phyloP scores from a whole-genome alignment of 2,888 invertebrate species.

The Lissocephala sabroskyi region DNA sequence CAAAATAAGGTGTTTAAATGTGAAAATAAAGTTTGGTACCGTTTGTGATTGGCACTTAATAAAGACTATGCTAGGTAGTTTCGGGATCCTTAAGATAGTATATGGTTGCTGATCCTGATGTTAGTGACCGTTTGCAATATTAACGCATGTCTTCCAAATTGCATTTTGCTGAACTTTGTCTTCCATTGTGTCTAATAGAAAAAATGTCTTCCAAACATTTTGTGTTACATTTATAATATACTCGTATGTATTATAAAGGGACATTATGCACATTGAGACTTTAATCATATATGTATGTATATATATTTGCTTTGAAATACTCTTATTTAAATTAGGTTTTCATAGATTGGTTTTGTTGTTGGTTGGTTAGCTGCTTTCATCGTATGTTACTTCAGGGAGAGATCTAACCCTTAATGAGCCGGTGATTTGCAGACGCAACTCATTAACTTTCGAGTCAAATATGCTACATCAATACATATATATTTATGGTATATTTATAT shows the following conservation, averaged over 20 bases:
- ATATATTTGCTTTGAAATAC: slow-evolving; percentile 38
- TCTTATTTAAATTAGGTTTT: slow-evolving; percentile 63
- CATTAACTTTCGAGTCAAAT: slow-evolving; percentile 40
- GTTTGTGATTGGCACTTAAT: background rate
- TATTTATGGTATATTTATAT: slow-evolving; percentile 33
- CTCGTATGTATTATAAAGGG: slow-evolving; percentile 9
- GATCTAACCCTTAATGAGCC: no score
- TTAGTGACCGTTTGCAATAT: slow-evolving; percentile 36
- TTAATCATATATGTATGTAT: slow-evolving; percentile 39
- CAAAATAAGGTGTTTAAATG: no score
- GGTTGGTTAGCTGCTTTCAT: background rate
- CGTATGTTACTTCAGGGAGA: no score
- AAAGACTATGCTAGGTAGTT: background rate
- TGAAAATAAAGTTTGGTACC: slow-evolving; percentile 5
- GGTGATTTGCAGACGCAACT: slow-evolving; percentile 60
- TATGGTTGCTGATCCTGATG: slow-evolving; percentile 34
- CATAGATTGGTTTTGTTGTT: slow-evolving; percentile 13
- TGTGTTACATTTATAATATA: no score
- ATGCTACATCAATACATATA: no score
- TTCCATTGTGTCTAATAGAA: slow-evolving; percentile 31
- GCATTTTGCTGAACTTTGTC: slow-evolving; percentile 49
- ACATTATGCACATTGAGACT: slow-evolving; percentile 40
- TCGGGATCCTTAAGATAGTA: slow-evolving; percentile 37
- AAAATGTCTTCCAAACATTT: slow-evolving; percentile 67
- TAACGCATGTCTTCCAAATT: slow-evolving; percentile 68